A percentile compares a stretch with the other conserved stretches of the same genome.
Evolutionary conservation across 2,888 invertebrate genomes (phyloP).

Genomic region (Orthonychiurus folsomi): DNA sequence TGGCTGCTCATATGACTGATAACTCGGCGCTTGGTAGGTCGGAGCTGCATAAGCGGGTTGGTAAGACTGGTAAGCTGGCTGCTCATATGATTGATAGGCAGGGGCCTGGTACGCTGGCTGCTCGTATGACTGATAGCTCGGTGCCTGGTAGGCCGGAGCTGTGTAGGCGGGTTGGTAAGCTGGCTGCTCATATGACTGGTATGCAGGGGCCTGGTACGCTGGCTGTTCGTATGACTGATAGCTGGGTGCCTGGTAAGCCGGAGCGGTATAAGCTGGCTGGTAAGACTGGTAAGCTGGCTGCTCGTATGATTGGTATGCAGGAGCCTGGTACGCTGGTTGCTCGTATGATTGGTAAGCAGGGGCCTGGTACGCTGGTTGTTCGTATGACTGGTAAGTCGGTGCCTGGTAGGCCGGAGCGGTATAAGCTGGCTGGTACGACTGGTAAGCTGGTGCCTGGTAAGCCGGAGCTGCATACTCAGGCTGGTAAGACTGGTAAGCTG

Average conservation of each 20-base stretch:
- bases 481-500: slow-evolving; percentile 7
- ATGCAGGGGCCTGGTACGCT: slow-evolving; percentile 14
- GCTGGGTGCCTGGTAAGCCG: slow-evolving; percentile 31
- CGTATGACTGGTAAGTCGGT: slow-evolving; percentile 5
- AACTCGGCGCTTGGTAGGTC: neutral
- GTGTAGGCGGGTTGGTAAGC: slow-evolving; percentile 11
- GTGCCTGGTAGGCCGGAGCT: slow-evolving; percentile 16
- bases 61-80: slow-evolving; percentile 3
- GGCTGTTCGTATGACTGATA: slow-evolving; percentile 19
- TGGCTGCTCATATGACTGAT: neutral
- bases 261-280: neutral
- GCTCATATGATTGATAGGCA: slow-evolving; percentile 10
- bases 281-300: slow-evolving; percentile 5
- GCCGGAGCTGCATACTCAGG: slow-evolving; percentile 13
- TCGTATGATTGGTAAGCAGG: neutral
- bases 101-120: slow-evolving; percentile 16
- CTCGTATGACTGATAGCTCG: slow-evolving; percentile 15
- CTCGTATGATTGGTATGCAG: neutral
- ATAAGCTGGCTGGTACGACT: slow-evolving; percentile 17
- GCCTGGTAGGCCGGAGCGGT: slow-evolving; percentile 8
- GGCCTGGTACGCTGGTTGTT: slow-evolving; percentile 4
- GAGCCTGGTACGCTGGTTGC: neutral
- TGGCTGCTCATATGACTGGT: slow-evolving; percentile 11
- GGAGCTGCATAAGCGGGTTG: slow-evolving; percentile 11
- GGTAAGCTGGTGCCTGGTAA: slow-evolving; percentile 10